Conservation (phyloP, 2,113 vertebrate species). For the Gulo gulo region DNA sequence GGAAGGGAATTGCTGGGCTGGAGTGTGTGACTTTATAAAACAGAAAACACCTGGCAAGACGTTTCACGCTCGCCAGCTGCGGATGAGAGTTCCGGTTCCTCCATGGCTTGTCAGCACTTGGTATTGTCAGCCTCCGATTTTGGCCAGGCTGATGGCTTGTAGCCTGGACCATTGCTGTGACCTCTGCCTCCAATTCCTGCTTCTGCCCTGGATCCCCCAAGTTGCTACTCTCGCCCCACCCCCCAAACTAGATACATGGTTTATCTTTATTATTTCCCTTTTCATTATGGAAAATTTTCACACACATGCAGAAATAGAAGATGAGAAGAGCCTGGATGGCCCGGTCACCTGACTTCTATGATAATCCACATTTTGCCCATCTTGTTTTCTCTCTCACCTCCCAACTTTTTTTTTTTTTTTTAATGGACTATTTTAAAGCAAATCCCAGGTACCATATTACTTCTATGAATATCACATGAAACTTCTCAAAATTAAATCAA, state of each 20-base stretch:
- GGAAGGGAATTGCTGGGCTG: not conserved
- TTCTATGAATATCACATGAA: not conserved
- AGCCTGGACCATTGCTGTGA: not conserved
- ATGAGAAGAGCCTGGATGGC: not conserved
- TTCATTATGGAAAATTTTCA: not conserved
- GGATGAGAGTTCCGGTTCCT: not conserved
- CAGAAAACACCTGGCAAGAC: not conserved
- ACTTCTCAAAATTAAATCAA: not conserved
- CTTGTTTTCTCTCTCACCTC: not conserved
- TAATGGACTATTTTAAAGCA: not conserved
- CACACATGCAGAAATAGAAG: not conserved
- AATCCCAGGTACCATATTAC: not conserved
- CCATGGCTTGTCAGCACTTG: not conserved
- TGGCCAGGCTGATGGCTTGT: not conserved
- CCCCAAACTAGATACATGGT: not conserved
- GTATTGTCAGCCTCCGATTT: not conserved
- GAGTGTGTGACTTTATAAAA: not conserved
- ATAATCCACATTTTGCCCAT: not conserved
- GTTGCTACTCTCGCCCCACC: not conserved
- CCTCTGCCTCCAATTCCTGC: not conserved
- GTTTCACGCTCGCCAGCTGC: fast-evolving
- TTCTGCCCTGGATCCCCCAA: not conserved
- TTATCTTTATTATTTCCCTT: not conserved
- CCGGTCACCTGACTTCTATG: not conserved
- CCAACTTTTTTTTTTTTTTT: not conserved